Evolutionary conservation across 2,113 vertebrate species (phyloP).

Genomic region (Anarrhichthys ocellatus): DNA sequence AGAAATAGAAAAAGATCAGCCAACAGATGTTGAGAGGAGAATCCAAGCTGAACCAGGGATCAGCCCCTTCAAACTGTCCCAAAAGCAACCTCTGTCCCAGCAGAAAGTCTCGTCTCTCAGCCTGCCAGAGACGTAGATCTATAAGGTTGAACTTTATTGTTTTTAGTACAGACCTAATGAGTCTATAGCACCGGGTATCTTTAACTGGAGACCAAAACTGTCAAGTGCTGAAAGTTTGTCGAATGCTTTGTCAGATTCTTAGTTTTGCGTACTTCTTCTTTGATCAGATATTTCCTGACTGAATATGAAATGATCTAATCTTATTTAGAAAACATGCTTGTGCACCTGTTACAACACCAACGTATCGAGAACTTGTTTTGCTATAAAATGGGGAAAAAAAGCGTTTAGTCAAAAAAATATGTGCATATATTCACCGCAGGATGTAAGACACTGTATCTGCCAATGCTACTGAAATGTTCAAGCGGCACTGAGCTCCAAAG

Average conservation of each 20-base stretch:
- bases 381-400: background rate
- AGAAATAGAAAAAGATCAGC: constrained; percentile 52
- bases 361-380: background rate
- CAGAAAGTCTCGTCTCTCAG: constrained; percentile 28
- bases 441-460: background rate
- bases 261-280: background rate
- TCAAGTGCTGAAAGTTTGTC: background rate
- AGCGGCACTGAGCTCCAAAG: background rate
- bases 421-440: background rate
- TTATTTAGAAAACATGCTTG: background rate
- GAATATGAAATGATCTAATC: background rate
- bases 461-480: background rate
- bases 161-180: background rate
- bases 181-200: background rate
- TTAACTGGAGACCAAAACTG: background rate
- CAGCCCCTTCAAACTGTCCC: constrained; percentile 68
- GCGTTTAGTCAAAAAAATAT: background rate
- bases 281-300: background rate
- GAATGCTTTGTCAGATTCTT: background rate
- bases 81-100: constrained; percentile 40
- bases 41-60: constrained; percentile 71
- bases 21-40: constrained; percentile 64
- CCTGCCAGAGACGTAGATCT: background rate
- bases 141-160: background rate
- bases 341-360: background rate